Percentiles rank a stretch among this genome's conserved stretches.
Evolutionary conservation across 1,140 invertebrate genomes (phyloP).

Genomic region (Solenopsis fugax): DNA sequence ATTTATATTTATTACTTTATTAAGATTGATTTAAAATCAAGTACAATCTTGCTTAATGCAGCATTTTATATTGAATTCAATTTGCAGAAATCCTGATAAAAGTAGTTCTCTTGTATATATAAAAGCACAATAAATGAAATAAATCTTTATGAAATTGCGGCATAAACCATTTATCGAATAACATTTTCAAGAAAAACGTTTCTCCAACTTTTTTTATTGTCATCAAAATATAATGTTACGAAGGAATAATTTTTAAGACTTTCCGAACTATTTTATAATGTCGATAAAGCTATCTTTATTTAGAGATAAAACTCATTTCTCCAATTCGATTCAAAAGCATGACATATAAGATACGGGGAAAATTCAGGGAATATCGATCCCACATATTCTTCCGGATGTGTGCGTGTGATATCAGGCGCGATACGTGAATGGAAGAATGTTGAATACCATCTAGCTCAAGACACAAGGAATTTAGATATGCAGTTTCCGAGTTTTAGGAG

Average conservation of each 20-base stretch:
- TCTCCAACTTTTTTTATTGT: background rate
- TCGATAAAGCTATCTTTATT: slow-evolving; percentile 29
- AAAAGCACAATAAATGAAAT: slow-evolving; percentile 7
- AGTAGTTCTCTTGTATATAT: background rate
- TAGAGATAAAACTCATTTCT: slow-evolving; percentile 7
- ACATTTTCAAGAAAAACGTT: slow-evolving; percentile 9
- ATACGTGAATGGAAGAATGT: slow-evolving; percentile 36
- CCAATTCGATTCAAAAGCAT: slow-evolving; percentile 14
- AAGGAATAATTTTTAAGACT: background rate
- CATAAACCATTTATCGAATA: slow-evolving; percentile 17
- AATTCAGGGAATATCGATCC: slow-evolving; percentile 40
- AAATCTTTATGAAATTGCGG: background rate
- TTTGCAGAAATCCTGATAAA: slow-evolving; percentile 23
- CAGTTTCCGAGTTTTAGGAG: slow-evolving; percentile 35
- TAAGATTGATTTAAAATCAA: slow-evolving; percentile 3
- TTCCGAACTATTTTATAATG: slow-evolving; percentile 16
- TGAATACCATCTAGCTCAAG: slow-evolving; percentile 19
- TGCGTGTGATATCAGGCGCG: slow-evolving; percentile 34
- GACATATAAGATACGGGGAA: slow-evolving; percentile 27
- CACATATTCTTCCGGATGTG: slow-evolving; percentile 12
- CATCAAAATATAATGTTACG: background rate
- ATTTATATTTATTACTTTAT: background rate
- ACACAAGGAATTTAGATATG: slow-evolving; percentile 52
- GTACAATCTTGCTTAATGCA: background rate
- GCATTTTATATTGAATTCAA: slow-evolving; percentile 27